phyloP scores from a whole-genome alignment of 64 coral and sea anemone genomes.

The Actinia tenebrosa region DNA sequence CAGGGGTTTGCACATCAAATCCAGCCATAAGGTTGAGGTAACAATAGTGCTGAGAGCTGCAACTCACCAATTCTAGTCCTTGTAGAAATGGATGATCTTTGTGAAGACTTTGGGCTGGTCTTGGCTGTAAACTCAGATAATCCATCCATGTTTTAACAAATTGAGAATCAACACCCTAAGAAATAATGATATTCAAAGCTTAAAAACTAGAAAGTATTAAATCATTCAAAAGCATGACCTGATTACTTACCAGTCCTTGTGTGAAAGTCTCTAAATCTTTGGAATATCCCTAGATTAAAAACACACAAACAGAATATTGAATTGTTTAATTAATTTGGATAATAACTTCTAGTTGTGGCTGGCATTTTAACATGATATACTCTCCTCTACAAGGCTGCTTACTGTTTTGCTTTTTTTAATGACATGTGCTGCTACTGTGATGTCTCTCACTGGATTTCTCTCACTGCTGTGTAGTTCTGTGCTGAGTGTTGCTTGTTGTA shows the following conservation, averaged over 20 bases:
- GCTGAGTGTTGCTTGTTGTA: no score
- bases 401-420: no score
- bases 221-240: not conserved
- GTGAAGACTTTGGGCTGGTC: constrained; percentile 63
- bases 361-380: no score
- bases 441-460: no score
- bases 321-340: not conserved
- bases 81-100: constrained; percentile 86
- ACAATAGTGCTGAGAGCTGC: not conserved
- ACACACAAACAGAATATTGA: not conserved
- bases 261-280: constrained; percentile 15
- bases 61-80: constrained; percentile 61
- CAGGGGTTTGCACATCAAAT: no score
- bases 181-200: not conserved
- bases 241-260: constrained; percentile 15
- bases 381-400: no score
- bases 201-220: not conserved
- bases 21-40: no score
- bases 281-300: constrained; percentile 10
- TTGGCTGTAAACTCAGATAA: constrained; percentile 63
- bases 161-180: constrained; percentile 77
- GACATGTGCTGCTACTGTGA: no score
- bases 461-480: no score
- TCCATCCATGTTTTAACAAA: constrained; percentile 88
- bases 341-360: not conserved